Percentiles rank a stretch among this genome's conserved stretches.
Conservation (phyloP, 1,140 invertebrate genomes). For the Muscidifurax raptorellus region DNA sequence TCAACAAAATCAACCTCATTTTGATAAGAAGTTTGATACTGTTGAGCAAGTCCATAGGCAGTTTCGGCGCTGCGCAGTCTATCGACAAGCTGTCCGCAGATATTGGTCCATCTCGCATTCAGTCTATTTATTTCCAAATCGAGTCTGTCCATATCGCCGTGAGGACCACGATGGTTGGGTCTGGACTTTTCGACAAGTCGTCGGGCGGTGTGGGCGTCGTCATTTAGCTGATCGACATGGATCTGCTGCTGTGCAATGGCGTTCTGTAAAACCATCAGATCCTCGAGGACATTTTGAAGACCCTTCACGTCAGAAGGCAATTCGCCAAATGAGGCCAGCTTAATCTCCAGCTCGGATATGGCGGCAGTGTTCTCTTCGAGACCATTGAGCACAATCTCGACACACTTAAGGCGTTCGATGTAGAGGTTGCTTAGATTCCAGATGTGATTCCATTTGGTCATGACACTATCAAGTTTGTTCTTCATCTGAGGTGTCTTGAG, state of each 20-base stretch:
- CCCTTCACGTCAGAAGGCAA: slow-evolving; percentile 88
- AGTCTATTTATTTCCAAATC: slow-evolving; percentile 94
- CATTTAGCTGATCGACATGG: slow-evolving; percentile 91
- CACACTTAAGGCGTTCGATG: slow-evolving; percentile 92
- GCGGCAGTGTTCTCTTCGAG: slow-evolving; percentile 92
- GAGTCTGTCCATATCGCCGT: slow-evolving; percentile 92
- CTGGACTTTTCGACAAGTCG: slow-evolving; percentile 91
- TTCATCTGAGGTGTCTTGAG: slow-evolving; percentile 93
- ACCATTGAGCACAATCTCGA: slow-evolving; percentile 91
- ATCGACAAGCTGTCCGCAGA: slow-evolving; percentile 93
- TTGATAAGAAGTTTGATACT: slow-evolving; percentile 90
- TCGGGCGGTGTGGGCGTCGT: slow-evolving; percentile 90
- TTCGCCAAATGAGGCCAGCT: slow-evolving; percentile 89
- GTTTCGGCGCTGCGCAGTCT: slow-evolving; percentile 91
- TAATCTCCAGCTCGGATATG: slow-evolving; percentile 94
- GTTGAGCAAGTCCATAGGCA: slow-evolving; percentile 89
- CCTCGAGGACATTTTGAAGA: slow-evolving; percentile 83
- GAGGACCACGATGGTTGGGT: slow-evolving; percentile 80
- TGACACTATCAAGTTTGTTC: slow-evolving; percentile 89
- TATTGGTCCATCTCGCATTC: slow-evolving; percentile 92
- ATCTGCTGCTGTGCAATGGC: slow-evolving; percentile 89
- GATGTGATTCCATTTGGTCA: slow-evolving; percentile 93
- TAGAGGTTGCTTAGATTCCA: slow-evolving; percentile 91
- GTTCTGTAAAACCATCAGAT: slow-evolving; percentile 87
- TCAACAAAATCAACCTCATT: slow-evolving; percentile 92